Conservation (phyloP, 1,140 invertebrate species). For the Drosophila sproati region DNA sequence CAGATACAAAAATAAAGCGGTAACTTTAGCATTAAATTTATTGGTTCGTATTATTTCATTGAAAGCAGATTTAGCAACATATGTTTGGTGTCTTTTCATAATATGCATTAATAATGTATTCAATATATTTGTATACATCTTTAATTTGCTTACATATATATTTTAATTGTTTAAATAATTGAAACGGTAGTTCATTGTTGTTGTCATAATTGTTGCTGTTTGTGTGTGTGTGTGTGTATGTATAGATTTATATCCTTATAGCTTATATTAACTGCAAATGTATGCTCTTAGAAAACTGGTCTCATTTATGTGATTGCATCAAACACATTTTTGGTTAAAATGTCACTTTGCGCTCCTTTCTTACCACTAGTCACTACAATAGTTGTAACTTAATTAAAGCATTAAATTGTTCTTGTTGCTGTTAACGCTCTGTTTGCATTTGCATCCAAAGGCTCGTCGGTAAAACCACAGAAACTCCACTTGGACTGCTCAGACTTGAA, state of each 20-base stretch:
- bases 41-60: slow-evolving; percentile 66
- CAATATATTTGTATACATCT: slow-evolving; percentile 53
- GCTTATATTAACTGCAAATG: slow-evolving; percentile 55
- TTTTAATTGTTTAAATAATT: slow-evolving; percentile 71
- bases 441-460: slow-evolving; percentile 41
- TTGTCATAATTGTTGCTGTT: slow-evolving; percentile 33
- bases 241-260: slow-evolving; percentile 32
- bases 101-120: slow-evolving; percentile 38
- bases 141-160: slow-evolving; percentile 58
- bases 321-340: slow-evolving; percentile 62
- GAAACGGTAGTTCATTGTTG: slow-evolving; percentile 68
- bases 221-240: slow-evolving; percentile 22
- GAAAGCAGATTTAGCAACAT: slow-evolving; percentile 61
- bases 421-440: slow-evolving; percentile 26
- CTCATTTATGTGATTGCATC: slow-evolving; percentile 71
- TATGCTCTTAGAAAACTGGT: slow-evolving; percentile 64
- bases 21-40: slow-evolving; percentile 70
- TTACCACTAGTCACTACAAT: slow-evolving; percentile 57
- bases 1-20: background rate
- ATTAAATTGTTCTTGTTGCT: slow-evolving; percentile 67
- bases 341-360: slow-evolving; percentile 39
- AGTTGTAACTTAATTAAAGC: slow-evolving; percentile 71
- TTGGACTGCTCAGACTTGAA: slow-evolving; percentile 86
- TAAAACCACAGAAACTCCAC: slow-evolving; percentile 91
- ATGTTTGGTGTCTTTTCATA: slow-evolving; percentile 51